Base-by-base conservation (phyloP, 2,113 vertebrate species). In the Chitala chitala region DNA sequence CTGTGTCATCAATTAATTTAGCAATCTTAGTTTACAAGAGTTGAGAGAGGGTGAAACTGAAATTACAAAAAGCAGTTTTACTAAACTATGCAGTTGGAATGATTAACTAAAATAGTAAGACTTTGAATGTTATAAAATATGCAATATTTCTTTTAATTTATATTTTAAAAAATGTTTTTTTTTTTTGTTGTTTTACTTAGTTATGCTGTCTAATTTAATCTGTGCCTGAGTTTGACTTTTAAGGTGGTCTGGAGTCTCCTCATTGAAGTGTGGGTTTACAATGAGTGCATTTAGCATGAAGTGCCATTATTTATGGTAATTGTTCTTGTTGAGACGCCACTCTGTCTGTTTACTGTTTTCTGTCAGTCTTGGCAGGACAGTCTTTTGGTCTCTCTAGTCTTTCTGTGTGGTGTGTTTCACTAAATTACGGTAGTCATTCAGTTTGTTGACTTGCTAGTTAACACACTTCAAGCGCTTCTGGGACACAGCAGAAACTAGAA, bases 391-490 rank as follows among this genome's bases (percentile, higher is more conserved):
- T 48, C 24, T 5, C n/a, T 15, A 3, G n/a, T 22, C 53, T 3
- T 15, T 22, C n/a, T 55, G 0, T 22, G 2, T 8, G 2, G 46
- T 8, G 12, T n/a, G n/a, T 51, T 20, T 68, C 64, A 26, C 40
- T 46, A 20, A 29, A 40, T 54, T 22, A n/a, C n/a, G n/a, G n/a
- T n/a, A n/a, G n/a, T 66, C 48, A 17, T 9, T 54, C 48, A 31
- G 33, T 66, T 54, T 74, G 22, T 33, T 4, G 40, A 29, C 56
- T 24, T 64, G 42, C 53, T 69, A 50, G 80, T 55, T 79, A 65
- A 77, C 72, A 82, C 20, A 78, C 77, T 81, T 74, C 40, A 83
- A 80, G 63, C 80, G 71, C 77, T 82, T 84, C 69, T 75, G 63
- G 73, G 48, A 77, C 73, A n/a, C n/a, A n/a, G n/a, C n/a, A n/a